phyloP scores from a whole-genome alignment of 2,113 vertebrate species.

The Proteles cristata region DNA sequence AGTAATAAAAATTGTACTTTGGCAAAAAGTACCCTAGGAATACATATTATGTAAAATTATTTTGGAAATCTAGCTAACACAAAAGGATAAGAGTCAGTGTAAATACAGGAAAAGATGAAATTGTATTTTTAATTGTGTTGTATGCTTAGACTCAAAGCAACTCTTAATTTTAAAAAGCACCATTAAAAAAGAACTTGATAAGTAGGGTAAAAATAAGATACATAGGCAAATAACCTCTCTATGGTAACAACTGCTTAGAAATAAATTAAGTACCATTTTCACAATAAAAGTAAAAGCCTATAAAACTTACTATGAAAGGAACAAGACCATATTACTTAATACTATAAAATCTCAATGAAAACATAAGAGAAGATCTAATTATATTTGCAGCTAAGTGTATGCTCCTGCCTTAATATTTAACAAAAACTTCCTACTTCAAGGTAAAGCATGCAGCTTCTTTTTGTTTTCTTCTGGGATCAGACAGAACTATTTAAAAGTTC shows the following conservation, averaged over 20 bases:
- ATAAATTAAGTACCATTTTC: slow-evolving; percentile 19
- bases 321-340: neutral
- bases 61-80: neutral
- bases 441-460: neutral
- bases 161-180: slow-evolving; percentile 8
- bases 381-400: neutral
- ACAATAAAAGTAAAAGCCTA: slow-evolving; percentile 29
- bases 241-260: neutral
- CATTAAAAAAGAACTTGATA: neutral
- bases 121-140: neutral
- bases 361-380: slow-evolving; percentile 33
- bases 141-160: slow-evolving; percentile 9
- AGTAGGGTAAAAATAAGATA: slow-evolving; percentile 10
- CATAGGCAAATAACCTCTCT: neutral
- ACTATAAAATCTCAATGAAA: slow-evolving; percentile 25
- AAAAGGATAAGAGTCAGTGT: neutral
- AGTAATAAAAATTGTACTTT: slow-evolving; percentile 9
- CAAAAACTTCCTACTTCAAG: slow-evolving; percentile 7
- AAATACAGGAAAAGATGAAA: neutral
- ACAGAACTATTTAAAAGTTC: neutral
- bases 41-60: neutral
- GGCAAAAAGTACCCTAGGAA: neutral
- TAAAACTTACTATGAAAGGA: slow-evolving; percentile 4
- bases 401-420: slow-evolving; percentile 15
- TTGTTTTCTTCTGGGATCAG: slow-evolving; percentile 6